Evolutionary conservation across 53 echinoderm and acorn worm species (phyloP).

Genomic region (Apostichopus leukothele): DNA sequence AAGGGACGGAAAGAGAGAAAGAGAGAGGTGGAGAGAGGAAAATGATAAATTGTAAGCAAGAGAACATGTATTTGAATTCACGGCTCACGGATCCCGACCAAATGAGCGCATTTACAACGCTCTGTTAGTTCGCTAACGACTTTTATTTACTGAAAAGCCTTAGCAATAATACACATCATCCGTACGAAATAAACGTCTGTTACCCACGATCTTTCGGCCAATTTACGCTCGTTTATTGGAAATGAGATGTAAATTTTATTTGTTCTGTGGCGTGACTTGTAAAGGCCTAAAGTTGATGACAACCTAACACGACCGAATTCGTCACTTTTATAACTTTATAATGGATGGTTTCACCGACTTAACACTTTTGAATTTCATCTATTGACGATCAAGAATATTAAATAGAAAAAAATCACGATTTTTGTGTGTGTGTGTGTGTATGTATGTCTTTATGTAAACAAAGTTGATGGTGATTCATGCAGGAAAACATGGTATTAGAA

Average conservation of each 20-base stretch:
- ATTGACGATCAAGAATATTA: too few relatives aligned
- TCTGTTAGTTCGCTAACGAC: conserved; percentile 24
- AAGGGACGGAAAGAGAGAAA: background rate
- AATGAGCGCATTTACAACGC: conserved; percentile 25
- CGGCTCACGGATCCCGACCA: conserved; percentile 34
- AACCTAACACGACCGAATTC: background rate
- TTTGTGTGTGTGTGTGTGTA: too few relatives aligned
- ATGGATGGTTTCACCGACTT: background rate
- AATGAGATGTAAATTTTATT: conserved; percentile 32
- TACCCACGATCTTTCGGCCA: conserved; percentile 32
- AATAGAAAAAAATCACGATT: too few relatives aligned
- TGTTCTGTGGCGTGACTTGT: background rate
- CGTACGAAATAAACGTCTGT: conserved; percentile 30
- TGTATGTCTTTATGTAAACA: too few relatives aligned
- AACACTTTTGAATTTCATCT: too few relatives aligned
- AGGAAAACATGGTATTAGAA: too few relatives aligned
- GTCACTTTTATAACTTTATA: background rate
- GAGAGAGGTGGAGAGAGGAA: background rate
- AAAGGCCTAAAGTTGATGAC: background rate
- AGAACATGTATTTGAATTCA: conserved; percentile 41
- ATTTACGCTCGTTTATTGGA: conserved; percentile 40
- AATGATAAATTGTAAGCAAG: background rate
- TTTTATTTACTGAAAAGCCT: conserved; percentile 4
- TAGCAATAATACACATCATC: background rate
- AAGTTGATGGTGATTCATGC: too few relatives aligned